These are phyloP conservation scores for Ictalurus punctatus DNA, from an alignment of 2,113 vertebrate species.

Conservation along the genomic window DNA sequence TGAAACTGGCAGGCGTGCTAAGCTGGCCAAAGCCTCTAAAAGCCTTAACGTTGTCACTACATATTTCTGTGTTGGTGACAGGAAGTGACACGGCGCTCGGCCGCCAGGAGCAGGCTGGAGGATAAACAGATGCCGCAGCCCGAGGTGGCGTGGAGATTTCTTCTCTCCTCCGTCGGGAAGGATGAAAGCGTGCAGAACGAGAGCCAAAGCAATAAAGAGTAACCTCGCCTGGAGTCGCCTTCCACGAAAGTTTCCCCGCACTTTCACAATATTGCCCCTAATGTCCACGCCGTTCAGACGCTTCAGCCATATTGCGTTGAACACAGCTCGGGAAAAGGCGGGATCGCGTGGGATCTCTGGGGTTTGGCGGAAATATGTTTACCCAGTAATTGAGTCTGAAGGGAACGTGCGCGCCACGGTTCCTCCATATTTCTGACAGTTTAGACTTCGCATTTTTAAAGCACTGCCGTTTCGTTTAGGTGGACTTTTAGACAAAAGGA, in stretches of 20 bases:
- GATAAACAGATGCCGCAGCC: conserved; percentile 80
- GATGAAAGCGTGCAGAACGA: conserved; percentile 69
- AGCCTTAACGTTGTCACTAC: conserved; percentile 73
- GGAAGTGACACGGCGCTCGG: conserved; percentile 77
- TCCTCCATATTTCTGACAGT: background rate
- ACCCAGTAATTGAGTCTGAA: conserved; percentile 8
- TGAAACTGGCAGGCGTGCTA: conserved; percentile 53
- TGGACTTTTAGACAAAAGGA: background rate
- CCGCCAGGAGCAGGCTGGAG: conserved; percentile 74
- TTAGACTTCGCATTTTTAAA: background rate
- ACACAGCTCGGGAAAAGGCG: background rate
- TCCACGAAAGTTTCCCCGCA: conserved; percentile 27
- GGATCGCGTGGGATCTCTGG: background rate
- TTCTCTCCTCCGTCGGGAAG: conserved; percentile 60
- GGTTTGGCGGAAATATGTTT: background rate
- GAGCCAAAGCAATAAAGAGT: conserved; percentile 73
- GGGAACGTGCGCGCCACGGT: background rate
- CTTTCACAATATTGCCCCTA: conserved; percentile 39
- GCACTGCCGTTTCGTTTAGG: background rate
- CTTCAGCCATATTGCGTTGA: conserved; percentile 28
- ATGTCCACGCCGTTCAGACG: background rate
- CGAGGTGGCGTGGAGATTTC: conserved; percentile 64
- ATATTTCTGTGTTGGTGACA: conserved; percentile 78
- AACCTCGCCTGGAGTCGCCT: conserved; percentile 72
- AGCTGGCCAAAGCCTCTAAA: conserved; percentile 66